These are phyloP conservation scores for Argyrosomus regius DNA, from an alignment of 2,797 vertebrate genomes.

Conservation along the genomic window DNA sequence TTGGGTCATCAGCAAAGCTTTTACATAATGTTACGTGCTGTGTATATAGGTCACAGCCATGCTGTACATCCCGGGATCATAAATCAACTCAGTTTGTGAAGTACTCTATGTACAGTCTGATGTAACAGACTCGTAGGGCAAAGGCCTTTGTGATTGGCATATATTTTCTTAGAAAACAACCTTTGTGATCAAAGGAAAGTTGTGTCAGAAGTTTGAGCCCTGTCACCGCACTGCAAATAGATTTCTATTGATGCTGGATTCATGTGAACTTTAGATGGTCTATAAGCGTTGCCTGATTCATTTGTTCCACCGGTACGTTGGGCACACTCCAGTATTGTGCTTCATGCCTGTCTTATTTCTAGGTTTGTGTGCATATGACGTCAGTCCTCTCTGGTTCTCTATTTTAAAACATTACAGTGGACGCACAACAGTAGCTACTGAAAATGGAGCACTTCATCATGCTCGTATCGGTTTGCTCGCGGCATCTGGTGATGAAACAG, in stretches of 20 bases:
- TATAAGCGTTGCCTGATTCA: conserved; percentile 77
- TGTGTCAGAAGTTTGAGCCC: conserved; percentile 28
- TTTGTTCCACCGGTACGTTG: conserved; percentile 71
- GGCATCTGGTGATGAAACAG: conserved; percentile 66
- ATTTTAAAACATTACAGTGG: conserved; percentile 69
- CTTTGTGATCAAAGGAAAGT: conserved; percentile 42
- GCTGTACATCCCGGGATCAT: background rate
- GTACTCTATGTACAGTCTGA: conserved; percentile 42
- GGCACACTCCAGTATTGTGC: conserved; percentile 62
- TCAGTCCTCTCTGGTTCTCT: conserved; percentile 72
- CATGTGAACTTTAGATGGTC: conserved; percentile 64
- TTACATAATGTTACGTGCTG: conserved; percentile 3
- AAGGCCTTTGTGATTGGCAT: conserved; percentile 47
- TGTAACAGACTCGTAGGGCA: conserved; percentile 42
- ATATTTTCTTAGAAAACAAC: conserved; percentile 59
- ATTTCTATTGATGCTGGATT: conserved; percentile 65
- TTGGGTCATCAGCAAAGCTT: background rate
- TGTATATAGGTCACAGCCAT: conserved; percentile 32
- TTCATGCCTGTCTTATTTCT: conserved; percentile 59
- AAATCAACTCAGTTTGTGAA: conserved; percentile 34
- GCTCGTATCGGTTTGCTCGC: conserved; percentile 40
- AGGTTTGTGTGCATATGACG: conserved; percentile 62
- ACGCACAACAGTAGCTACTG: conserved; percentile 49
- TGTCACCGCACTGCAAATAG: conserved; percentile 67
- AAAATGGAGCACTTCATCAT: conserved; percentile 50